A percentile compares a stretch with the other conserved stretches of the same genome.
Conservation (phyloP, 2,113 vertebrate genomes). For the Mugil cephalus region DNA sequence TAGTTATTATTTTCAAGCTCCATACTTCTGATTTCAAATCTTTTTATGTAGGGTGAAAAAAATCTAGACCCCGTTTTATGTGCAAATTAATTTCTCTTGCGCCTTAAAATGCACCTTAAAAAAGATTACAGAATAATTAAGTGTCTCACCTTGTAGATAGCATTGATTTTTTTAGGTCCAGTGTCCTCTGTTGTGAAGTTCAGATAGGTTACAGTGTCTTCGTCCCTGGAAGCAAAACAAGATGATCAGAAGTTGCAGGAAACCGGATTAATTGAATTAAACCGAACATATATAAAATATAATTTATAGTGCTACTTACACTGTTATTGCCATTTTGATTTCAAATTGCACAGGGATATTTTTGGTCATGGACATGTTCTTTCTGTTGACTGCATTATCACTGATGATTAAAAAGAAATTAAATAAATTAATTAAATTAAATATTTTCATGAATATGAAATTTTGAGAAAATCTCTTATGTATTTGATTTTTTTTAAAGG, state of each 20-base stretch:
- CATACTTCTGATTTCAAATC: too few relatives aligned
- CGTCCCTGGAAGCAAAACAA: slow-evolving; percentile 40
- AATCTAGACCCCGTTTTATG: too few relatives aligned
- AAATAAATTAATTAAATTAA: slow-evolving; percentile 5
- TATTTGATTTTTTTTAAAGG: neutral
- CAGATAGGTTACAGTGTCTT: slow-evolving; percentile 62
- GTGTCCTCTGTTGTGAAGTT: slow-evolving; percentile 72
- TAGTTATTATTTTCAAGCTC: too few relatives aligned
- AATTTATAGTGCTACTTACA: slow-evolving; percentile 65
- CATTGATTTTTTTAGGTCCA: slow-evolving; percentile 42
- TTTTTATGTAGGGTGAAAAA: too few relatives aligned
- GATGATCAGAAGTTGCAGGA: slow-evolving; percentile 8
- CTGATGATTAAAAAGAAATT: slow-evolving; percentile 53
- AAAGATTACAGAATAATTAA: too few relatives aligned
- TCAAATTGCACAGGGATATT: slow-evolving; percentile 70
- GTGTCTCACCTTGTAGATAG: slow-evolving; percentile 61
- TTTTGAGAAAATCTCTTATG: neutral
- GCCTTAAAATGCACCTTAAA: neutral
- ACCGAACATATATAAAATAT: neutral
- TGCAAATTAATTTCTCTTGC: too few relatives aligned
- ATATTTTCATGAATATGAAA: neutral
- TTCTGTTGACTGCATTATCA: slow-evolving; percentile 73
- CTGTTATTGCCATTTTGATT: slow-evolving; percentile 68
- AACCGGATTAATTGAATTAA: neutral
- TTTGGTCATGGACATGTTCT: slow-evolving; percentile 31